These are phyloP conservation scores for Neomicropteryx cornuta DNA, from an alignment of 1,140 invertebrate species.

Conservation along the genomic window DNA sequence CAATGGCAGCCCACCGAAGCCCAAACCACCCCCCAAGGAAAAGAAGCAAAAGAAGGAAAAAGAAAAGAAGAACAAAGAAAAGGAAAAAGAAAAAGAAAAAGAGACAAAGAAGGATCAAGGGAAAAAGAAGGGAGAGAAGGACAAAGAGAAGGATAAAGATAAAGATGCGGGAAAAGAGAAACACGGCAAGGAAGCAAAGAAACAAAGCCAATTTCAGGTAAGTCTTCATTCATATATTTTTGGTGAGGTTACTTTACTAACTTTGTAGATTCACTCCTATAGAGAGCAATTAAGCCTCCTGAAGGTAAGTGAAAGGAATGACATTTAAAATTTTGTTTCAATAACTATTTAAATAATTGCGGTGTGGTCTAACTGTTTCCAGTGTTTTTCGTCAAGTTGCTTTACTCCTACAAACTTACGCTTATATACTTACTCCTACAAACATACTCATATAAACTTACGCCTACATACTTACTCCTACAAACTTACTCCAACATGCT, in stretches of 20 bases:
- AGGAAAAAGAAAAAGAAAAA: conserved; percentile 42
- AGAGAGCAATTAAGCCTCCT: no score
- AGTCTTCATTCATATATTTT: conserved; percentile 14
- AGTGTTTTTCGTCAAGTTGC: no score
- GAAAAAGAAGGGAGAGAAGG: conserved; percentile 40
- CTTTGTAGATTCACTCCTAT: no score
- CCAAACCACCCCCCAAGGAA: conserved; percentile 54
- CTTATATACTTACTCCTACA: no score
- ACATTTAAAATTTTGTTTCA: no score
- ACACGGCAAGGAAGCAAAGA: conserved; percentile 46
- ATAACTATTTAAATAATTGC: no score
- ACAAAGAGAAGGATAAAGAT: conserved; percentile 44
- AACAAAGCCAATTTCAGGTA: conserved; percentile 52
- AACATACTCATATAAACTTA: no score
- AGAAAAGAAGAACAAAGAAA: conserved; percentile 53
- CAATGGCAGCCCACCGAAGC: conserved; percentile 53
- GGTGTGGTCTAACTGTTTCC: no score
- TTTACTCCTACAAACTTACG: no score
- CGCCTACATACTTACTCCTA: no score
- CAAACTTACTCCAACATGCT: no score
- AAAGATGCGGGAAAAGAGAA: conserved; percentile 38
- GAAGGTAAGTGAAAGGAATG: no score
- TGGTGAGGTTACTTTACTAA: conserved; percentile 1
- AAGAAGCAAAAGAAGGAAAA: conserved; percentile 65
- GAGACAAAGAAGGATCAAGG: conserved; percentile 44